Conservation (phyloP, 2,888 invertebrate genomes). For the Apotomis capreana region DNA sequence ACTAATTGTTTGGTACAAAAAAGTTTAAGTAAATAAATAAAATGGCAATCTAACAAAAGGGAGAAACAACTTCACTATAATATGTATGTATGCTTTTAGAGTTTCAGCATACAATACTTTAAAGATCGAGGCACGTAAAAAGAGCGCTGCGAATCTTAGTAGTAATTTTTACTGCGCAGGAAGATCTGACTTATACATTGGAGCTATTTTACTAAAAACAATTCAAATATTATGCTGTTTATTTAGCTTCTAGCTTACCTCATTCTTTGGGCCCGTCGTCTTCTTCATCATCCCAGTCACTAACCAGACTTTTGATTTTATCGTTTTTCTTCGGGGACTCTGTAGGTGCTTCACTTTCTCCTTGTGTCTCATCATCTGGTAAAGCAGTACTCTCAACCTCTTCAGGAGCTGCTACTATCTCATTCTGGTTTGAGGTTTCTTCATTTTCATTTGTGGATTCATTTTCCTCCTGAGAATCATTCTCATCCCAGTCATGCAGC, state of each 20-base stretch:
- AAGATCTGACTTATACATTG: too few relatives aligned
- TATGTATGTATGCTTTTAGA: too few relatives aligned
- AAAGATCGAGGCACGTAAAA: too few relatives aligned
- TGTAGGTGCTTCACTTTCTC: slow-evolving; percentile 33
- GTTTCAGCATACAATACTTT: too few relatives aligned
- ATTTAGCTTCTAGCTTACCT: slow-evolving; percentile 35
- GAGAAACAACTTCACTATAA: too few relatives aligned
- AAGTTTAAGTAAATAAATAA: too few relatives aligned
- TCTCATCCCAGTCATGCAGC: slow-evolving; percentile 80
- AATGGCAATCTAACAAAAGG: too few relatives aligned
- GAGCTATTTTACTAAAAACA: too few relatives aligned
- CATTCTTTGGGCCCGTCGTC: slow-evolving; percentile 52
- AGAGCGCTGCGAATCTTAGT: too few relatives aligned
- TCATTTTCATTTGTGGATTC: slow-evolving; percentile 37
- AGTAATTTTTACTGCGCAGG: too few relatives aligned
- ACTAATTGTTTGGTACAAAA: too few relatives aligned
- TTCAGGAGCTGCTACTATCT: slow-evolving; percentile 37
- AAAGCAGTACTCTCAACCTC: slow-evolving; percentile 44
- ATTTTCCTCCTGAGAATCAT: slow-evolving; percentile 71
- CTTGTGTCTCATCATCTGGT: slow-evolving; percentile 26
- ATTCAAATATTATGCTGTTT: not conserved
- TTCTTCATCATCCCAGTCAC: slow-evolving; percentile 81
- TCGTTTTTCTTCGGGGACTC: slow-evolving; percentile 56
- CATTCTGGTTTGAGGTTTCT: slow-evolving; percentile 31
- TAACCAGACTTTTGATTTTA: slow-evolving; percentile 75